phyloP scores from a whole-genome alignment of 2,113 vertebrate genomes.

The Macquaria ambigua region DNA sequence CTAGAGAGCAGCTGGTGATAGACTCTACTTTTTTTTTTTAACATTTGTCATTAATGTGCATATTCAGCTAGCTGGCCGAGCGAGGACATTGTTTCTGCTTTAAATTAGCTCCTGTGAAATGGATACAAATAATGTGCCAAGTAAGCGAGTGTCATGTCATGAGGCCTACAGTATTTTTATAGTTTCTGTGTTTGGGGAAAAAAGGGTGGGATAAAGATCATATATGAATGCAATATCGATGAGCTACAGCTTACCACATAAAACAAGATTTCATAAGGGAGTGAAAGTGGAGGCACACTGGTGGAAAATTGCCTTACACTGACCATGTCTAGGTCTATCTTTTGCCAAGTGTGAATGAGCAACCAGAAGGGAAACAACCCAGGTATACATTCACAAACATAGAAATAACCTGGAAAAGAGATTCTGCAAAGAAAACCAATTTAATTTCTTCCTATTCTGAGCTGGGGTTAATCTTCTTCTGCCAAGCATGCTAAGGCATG shows the following conservation, averaged over 20 bases:
- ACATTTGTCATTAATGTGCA: background rate
- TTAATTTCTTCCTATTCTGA: background rate
- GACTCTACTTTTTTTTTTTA: background rate
- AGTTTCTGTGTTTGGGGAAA: background rate
- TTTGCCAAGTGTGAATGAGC: background rate
- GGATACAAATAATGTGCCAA: background rate
- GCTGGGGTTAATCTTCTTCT: background rate
- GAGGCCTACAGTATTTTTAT: background rate
- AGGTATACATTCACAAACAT: background rate
- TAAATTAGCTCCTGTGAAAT: background rate
- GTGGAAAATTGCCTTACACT: background rate
- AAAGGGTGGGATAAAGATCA: background rate
- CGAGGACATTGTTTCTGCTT: background rate
- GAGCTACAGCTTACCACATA: background rate
- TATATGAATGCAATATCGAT: background rate
- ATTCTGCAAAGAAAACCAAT: background rate
- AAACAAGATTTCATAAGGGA: background rate
- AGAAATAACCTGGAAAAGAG: background rate
- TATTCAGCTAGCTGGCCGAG: background rate
- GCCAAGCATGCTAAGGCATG: background rate
- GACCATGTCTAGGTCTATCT: background rate
- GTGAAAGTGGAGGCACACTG: background rate
- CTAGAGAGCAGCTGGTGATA: conserved; percentile 5
- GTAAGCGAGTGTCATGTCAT: background rate
- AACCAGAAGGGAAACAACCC: background rate